These are phyloP conservation scores for Eretmochelys imbricata DNA, from an alignment of 2,113 vertebrate species.

Conservation along the genomic window DNA sequence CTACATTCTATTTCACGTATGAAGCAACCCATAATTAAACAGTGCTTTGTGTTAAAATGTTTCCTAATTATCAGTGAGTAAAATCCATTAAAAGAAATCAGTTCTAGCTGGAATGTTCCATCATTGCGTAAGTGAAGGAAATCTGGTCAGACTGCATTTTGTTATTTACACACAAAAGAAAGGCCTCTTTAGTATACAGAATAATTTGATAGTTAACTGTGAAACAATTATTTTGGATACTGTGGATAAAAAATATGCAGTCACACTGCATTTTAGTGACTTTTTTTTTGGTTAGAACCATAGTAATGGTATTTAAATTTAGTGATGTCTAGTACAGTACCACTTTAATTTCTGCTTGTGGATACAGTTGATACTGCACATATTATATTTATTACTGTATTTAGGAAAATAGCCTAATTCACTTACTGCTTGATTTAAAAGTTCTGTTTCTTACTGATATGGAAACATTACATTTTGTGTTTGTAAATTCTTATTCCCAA, in stretches of 20 bases:
- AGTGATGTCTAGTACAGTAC: background rate
- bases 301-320: background rate
- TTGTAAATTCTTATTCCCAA: background rate
- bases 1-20: background rate
- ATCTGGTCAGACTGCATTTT: background rate
- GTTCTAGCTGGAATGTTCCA: background rate
- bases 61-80: background rate
- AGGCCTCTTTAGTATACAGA: background rate
- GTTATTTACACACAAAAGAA: conserved; percentile 14
- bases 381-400: background rate
- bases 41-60: background rate
- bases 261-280: background rate
- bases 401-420: background rate
- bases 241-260: background rate
- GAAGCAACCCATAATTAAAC: background rate
- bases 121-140: conserved; percentile 31
- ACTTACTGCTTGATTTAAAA: background rate
- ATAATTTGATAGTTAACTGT: background rate
- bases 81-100: background rate
- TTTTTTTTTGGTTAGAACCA: background rate
- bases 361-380: background rate
- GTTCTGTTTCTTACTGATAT: background rate
- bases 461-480: too few species aligned
- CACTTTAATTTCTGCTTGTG: background rate
- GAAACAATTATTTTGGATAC: background rate